Conservation (phyloP, 2,888 invertebrate genomes). For the Onchidella celtica region DNA sequence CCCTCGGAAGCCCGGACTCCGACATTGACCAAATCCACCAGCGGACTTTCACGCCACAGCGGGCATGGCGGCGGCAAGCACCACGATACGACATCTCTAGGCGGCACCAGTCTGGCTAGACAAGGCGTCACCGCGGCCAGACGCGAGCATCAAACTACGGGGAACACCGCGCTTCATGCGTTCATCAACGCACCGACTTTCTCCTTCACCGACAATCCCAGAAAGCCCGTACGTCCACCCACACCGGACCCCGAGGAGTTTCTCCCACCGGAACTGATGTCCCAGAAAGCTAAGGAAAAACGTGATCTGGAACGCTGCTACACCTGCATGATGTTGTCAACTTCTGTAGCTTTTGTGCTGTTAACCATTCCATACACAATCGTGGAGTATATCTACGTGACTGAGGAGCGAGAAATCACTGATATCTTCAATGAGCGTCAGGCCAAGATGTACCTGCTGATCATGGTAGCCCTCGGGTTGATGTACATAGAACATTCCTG, state of each 20-base stretch:
- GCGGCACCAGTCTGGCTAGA: no score
- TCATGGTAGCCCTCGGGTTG: not conserved
- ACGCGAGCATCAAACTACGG: no score
- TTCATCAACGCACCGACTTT: slow-evolving; percentile 5
- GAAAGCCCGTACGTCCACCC: not conserved
- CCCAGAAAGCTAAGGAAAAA: slow-evolving; percentile 25
- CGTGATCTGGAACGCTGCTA: not conserved
- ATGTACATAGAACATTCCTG: slow-evolving; percentile 31
- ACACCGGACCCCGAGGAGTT: not conserved
- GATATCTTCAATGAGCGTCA: slow-evolving; percentile 13
- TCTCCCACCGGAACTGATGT: not conserved
- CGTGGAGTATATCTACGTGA: slow-evolving; percentile 17
- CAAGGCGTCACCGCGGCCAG: not conserved
- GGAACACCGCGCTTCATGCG: no score
- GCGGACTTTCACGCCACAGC: slow-evolving; percentile 17
- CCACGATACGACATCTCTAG: not conserved
- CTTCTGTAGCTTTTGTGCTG: slow-evolving; percentile 3
- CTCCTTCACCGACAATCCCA: slow-evolving; percentile 5
- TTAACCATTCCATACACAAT: slow-evolving; percentile 11
- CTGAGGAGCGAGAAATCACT: not conserved
- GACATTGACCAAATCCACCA: slow-evolving; percentile 2
- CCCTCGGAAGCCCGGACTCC: not conserved
- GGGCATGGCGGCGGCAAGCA: not conserved
- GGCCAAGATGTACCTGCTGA: slow-evolving; percentile 17
- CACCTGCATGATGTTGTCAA: slow-evolving; percentile 27